Evolutionary conservation across 2,797 vertebrate species (phyloP), one percentile per base, ranked within the genome.

Genomic region (Hyperoplus immaculatus): DNA sequence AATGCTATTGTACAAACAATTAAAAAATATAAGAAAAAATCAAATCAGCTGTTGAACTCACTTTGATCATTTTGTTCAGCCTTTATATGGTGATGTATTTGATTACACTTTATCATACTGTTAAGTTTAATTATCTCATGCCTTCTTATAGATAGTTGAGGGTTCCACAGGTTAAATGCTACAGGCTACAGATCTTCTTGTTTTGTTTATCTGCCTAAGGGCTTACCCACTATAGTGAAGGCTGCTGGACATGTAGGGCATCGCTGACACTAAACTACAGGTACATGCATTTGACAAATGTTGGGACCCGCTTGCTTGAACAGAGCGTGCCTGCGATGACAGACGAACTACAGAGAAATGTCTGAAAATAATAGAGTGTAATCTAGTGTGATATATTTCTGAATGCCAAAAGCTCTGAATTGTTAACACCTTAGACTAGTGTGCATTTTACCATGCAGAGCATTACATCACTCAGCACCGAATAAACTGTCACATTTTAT

Each of bases 401-500:
- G 29, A 65, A 64, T 29, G 8, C 1, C 53, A 49, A 36, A 54
- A 42, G 12, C 4, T 64, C 46, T 12, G 53, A 14, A 39, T 41
- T 42, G 6, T 43, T 55, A 47, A 50, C 36, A 41, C 36, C 5
- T 55, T 38, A 56, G 10, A 51, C 21, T 43, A 39, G 12, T 51
- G 61, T 21, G 8, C 50, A 69, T 55, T 56, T 79, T 63, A 42
- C 47, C 47, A 29, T 29, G 29, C 29, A 62, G 66, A 85, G 38
- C 55, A 80, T 77, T 75, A 88, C 63, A 43, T 78, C 70, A 83
- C 62, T 29, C 75, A 43, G n/a, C 39, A 70, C 83, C 63, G 68
- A 78, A 84, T 83, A 81, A 85, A 80, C 54, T 67, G 69, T 72
- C 50, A 76, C 41, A 47, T 67, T 69, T 75, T 74, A 71, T 62